These are phyloP conservation scores for Crotalus horridus DNA, from an alignment of 2,113 vertebrate species.

Conservation along the genomic window DNA sequence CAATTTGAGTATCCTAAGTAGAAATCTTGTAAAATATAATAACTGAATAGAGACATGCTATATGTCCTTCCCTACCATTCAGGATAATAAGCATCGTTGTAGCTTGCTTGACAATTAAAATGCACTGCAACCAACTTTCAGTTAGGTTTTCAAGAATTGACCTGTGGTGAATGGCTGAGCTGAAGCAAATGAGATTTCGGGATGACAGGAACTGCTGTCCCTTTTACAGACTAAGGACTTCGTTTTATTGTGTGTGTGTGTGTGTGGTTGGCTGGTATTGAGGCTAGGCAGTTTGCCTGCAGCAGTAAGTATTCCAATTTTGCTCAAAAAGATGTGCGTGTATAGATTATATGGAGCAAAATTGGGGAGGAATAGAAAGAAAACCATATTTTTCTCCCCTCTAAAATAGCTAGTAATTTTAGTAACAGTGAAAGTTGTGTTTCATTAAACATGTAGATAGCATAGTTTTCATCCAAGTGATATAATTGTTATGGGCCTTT, in stretches of 20 bases:
- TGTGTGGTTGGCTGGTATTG: background rate
- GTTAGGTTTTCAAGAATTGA: background rate
- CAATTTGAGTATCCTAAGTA: background rate
- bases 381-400: background rate
- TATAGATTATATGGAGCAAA: background rate
- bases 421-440: background rate
- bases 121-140: background rate
- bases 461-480: background rate
- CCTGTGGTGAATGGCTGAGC: background rate
- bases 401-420: background rate
- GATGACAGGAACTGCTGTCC: background rate
- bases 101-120: background rate
- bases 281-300: background rate
- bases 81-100: background rate
- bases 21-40: background rate
- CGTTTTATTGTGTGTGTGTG: background rate
- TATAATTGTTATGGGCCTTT: background rate
- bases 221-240: background rate
- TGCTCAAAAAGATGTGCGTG: background rate
- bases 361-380: background rate
- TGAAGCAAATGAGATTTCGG: background rate
- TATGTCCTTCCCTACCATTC: background rate
- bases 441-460: background rate
- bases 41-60: background rate
- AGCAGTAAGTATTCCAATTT: background rate